Base-by-base conservation (phyloP, 2,797 vertebrate genomes). In the Neosilurus mollespiculum region DNA sequence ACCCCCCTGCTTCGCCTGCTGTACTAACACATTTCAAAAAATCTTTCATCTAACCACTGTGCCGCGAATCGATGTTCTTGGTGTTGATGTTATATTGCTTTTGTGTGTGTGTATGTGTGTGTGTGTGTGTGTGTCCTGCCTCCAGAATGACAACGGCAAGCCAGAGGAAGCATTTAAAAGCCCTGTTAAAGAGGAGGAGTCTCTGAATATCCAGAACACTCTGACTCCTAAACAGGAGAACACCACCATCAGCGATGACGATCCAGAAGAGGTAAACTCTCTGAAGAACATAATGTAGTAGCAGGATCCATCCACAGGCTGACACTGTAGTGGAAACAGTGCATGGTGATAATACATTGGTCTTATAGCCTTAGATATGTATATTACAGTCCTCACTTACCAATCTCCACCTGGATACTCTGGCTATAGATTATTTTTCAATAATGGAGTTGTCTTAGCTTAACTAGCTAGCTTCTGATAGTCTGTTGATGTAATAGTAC, bases 201-300 rank as follows among this genome's bases (percentile, higher is more conserved):
- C 95, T 0, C 96, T 97, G 84, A 97, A 96, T 91, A 96, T 97
- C 92, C 96, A 96, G 92, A 97, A 96, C 93, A 95, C 96, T 24
- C 93, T 95, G 79, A 96, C 96, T 0, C 95, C 96, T 85, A 96
- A 97, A 89, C 95, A 95, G 0, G 96, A 97, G 61, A 94, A 96
- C 80, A 94, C 94, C 90, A 95, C 95, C 71, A 94, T 94, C 0
- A 92, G 91, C 87, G 93, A 88, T 49, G 93, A 88, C 72, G 95
- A 88, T 5, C 89, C 92, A 2, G 80, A 92, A 49, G 97, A 97
- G 87, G 95, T 96, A 92, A 97, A 97, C 93, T 96, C 93, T 85
- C 93, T 96, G 87, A 96, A 97, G 94, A 98, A 98, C 94, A 90
- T 96, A 92, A 96, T 97, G 88, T 97, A 94, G 90, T 84, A n/a